Conservation (phyloP, 2,113 vertebrate genomes). For the Gadus chalcogrammus region DNA sequence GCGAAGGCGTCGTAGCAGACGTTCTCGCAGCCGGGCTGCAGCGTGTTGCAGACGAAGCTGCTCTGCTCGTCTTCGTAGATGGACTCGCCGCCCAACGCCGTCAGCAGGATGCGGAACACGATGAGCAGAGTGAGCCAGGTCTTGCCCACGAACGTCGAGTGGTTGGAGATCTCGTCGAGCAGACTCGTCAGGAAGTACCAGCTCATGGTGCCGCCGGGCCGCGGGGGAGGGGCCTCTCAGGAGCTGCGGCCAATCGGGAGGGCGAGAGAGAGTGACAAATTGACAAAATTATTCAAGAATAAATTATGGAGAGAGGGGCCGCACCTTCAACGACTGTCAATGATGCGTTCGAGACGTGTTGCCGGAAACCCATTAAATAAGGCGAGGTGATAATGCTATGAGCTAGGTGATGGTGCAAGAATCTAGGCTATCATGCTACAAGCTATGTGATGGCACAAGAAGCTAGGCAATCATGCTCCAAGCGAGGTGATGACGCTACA, state of each 20-base stretch:
- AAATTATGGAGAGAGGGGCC: no score
- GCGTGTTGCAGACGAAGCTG: conserved; percentile 87
- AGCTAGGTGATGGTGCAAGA: no score
- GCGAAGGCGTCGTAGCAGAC: conserved; percentile 63
- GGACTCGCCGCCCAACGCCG: conserved; percentile 85
- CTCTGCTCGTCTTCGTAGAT: conserved; percentile 95
- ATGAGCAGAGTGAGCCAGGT: conserved; percentile 78
- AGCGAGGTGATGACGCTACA: no score
- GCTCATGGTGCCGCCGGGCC: conserved; percentile 77
- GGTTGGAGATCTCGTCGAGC: conserved; percentile 91
- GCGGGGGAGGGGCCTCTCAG: conserved; percentile 31
- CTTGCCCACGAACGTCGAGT: conserved; percentile 91
- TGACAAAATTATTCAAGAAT: not conserved
- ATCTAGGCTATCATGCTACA: no score
- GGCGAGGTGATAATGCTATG: no score
- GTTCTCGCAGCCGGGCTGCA: conserved; percentile 89
- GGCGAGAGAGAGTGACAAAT: not conserved
- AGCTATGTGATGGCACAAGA: no score
- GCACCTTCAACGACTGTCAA: no score
- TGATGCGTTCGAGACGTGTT: no score
- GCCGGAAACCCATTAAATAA: no score
- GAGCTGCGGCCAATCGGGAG: conserved; percentile 31
- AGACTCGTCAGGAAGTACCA: conserved; percentile 90
- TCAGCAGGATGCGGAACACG: conserved; percentile 79
- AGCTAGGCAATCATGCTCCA: no score